Base-by-base conservation (phyloP, 2,113 vertebrate species). In the Corythoichthys haematopterus region DNA sequence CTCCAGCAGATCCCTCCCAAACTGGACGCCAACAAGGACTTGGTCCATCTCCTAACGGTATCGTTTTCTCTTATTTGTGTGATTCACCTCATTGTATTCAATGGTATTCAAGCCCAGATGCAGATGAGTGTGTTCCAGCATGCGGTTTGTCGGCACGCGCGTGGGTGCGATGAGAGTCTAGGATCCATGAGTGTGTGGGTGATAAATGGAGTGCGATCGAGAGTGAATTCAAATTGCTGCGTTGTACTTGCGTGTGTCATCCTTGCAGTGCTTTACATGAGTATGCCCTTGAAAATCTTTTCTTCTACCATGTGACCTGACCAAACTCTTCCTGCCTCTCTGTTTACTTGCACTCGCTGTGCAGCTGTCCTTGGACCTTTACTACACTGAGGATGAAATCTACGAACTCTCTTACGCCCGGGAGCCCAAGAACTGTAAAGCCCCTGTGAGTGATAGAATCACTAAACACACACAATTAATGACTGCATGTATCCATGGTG, bases 331-430 rank as follows among this genome's bases (percentile, higher is more conserved):
- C 46, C 57, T 62, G 35, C 48, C 60, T 68, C 53, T 60, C 14
- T 73, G 13, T 58, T 52, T 75, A 64, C 14, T 74, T 6, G 52
- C 37, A 67, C 50, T 38, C 3, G 59, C 52, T 63, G 64, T 80
- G 43, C 90, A 98, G 96, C 81, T 98, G 71, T 98, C 96, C 37
- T 89, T 98, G 81, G 96, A 98, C 79, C 93, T 98, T 56, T 98
- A 96, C 89, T 98, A 98, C 87, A 94, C 94, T 0, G 96, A 98
- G 84, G 96, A 98, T 75, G 96, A 98, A 87, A 97, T 98, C 83
- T 98, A 98, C 46, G 95, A 98, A 76, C 93, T 98, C 70, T 98
- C 96, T 0, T 98, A 98, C 20, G 91, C 94, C 66, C 92, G 96
- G 62, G 96, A 98, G 62, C 95, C 96, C 64, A 93, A 92, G 83